Evolutionary conservation across 2,797 vertebrate genomes (phyloP), one percentile per base, ranked within the genome.

Genomic region (Hirundo rustica): DNA sequence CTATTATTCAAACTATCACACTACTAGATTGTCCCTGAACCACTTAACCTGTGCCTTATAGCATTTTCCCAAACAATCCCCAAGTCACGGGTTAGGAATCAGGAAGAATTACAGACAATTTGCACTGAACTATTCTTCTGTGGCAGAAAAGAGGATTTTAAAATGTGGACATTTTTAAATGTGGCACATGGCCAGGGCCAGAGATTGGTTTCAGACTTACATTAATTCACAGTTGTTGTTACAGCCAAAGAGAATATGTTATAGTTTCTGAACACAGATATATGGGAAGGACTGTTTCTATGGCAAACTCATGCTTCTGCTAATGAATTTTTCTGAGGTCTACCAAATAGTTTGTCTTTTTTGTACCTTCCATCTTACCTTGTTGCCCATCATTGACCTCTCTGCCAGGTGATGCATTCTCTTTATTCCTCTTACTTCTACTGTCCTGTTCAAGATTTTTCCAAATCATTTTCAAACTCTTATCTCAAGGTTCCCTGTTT

Each of bases 131-230:
- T 40, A 4, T 19, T 70, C 20, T 51, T 57, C 60, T 85, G 47
- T 73, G n/a, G 2, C 9, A 83, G 22, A 51, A 54, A 44, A 74
- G 16, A 66, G 4, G 5, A 80, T 55, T 76, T 66, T 23, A 70
- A 83, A 76, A 42, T 5, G 18, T 40, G 15, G 14, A 30, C 8
- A 18, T 10, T n/a, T n/a, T n/a, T n/a, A n/a, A n/a, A n/a, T 83
- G 27, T 1, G 1, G 47, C 44, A 58, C 16, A 7, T 47, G 44
- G 8, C 25, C 15, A 64, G 32, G 26, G 9, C 7, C 2, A 4
- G 26, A 84, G 14, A 32, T 19, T 53, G 7, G 18, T 81, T 90
- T 86, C 77, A 85, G 60, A 30, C 15, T 22, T 30, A 22, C 29
- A 71, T 53, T 75, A 67, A 71, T 84, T 89, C 48, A 53, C 32